These are phyloP conservation scores for Macropis europaea DNA, from an alignment of 2,888 invertebrate species.

Conservation along the genomic window DNA sequence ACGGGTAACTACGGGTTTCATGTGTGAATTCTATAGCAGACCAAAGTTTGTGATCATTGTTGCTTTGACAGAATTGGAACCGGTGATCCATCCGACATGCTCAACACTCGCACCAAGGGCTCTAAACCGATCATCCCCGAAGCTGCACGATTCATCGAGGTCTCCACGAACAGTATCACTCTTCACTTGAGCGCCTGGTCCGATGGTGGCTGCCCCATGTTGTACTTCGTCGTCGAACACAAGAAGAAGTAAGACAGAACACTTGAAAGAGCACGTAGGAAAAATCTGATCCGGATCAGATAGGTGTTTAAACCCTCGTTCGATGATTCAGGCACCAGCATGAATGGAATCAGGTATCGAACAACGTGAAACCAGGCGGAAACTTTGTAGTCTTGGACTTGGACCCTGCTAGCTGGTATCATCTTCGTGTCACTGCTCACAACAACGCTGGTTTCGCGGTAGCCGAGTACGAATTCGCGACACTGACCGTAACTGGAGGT, in stretches of 20 bases:
- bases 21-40: background rate
- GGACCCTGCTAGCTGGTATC: constrained; percentile 96
- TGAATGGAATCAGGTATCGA: constrained; percentile 97
- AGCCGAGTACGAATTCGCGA: constrained; percentile 97
- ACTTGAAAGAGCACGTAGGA: no score
- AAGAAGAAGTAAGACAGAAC: constrained; percentile 89
- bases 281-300: background rate
- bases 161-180: constrained; percentile 95
- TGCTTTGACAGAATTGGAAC: constrained; percentile 88
- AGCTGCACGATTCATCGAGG: constrained; percentile 94
- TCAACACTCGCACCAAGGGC: constrained; percentile 95
- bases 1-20: constrained; percentile 84
- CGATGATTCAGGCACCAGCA: constrained; percentile 84
- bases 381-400: constrained; percentile 95
- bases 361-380: constrained; percentile 94
- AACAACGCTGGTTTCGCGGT: constrained; percentile 98
- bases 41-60: background rate
- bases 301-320: background rate
- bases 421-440: constrained; percentile 93
- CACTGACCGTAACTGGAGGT: constrained; percentile 96
- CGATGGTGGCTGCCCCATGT: constrained; percentile 97
- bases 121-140: constrained; percentile 96
- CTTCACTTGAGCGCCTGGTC: constrained; percentile 96
- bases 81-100: constrained; percentile 93
- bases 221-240: constrained; percentile 96